Evolutionary conservation across 2,113 vertebrate species (phyloP), one percentile per base, ranked within the genome.

Genomic region (Daphoenositta chrysoptera): DNA sequence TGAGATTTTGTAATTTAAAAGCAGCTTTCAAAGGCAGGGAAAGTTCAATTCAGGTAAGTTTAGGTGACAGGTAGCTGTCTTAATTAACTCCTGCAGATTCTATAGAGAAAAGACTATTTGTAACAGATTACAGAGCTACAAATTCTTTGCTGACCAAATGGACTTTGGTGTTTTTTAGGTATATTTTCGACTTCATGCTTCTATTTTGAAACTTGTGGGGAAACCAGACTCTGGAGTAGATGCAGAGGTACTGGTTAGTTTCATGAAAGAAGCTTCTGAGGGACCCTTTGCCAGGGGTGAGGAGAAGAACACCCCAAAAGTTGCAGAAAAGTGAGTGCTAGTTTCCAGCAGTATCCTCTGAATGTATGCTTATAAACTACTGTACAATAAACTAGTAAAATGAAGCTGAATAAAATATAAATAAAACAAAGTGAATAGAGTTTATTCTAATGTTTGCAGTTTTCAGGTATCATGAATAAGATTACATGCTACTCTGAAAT

Each of bases 261-360:
- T 99, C 83, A 98, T 99, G 97, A 98, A 99, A 75, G 99, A 99
- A 69, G 98, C 99, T 45, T 99, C 99, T 9, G 98, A 98, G 24
- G 99, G 99, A 69, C 98, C 99, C 11, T 99, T 99, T 94, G 99
- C 99, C 64, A 98, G 98, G 77, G 99, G 99, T 66, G 99, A 99
- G 97, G 99, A 99, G 97, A 99, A 99, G 98, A 99, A 98, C 70
- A 98, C 98, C n/a, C 99, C 99, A 60, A 99, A 99, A 98, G 97
- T 98, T 83, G 96, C 98, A 83, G 99, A 99, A 97, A 99, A 99
- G 99, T 99, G 97, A 98, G 99, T 96, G 31, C 37, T 33, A 6
- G 17, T 84, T 68, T 85, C 50, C 58, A 73, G 33, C 16, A 76
- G 8, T 44, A 33, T 56, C 30, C 30, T 83, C 31, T 33, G 57